Percentiles rank a stretch among this genome's conserved stretches.
phyloP scores from a whole-genome alignment of 2,888 invertebrate genomes.

The Agrochola macilenta region DNA sequence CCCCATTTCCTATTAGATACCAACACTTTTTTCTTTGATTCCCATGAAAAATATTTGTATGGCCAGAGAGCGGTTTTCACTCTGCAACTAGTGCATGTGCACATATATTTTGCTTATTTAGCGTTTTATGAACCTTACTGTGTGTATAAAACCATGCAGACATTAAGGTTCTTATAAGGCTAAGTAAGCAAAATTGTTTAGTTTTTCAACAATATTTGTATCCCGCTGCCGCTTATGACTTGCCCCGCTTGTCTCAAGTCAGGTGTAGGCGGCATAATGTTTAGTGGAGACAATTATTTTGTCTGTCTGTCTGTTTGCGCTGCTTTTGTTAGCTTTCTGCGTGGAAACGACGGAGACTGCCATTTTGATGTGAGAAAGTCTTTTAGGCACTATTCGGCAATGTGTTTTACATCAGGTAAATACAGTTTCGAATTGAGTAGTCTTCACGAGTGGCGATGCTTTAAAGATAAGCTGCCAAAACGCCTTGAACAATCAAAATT shows the following conservation, averaged over 20 bases:
- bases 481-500: background rate
- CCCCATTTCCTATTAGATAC: background rate
- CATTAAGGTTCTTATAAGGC: too few species aligned
- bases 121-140: too few species aligned
- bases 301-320: conserved; percentile 80
- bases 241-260: conserved; percentile 59
- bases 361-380: conserved; percentile 50
- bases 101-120: too few species aligned
- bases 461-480: background rate
- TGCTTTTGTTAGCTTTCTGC: conserved; percentile 61
- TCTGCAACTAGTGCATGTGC: background rate
- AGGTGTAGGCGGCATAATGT: conserved; percentile 82
- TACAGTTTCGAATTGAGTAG: background rate
- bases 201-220: too few species aligned
- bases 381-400: background rate
- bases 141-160: background rate
- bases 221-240: conserved; percentile 49
- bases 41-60: background rate
- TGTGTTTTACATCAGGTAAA: background rate
- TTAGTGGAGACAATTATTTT: conserved; percentile 84
- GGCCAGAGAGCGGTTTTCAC: background rate
- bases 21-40: background rate
- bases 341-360: conserved; percentile 68
- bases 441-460: background rate
- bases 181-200: too few species aligned